Evolutionary conservation across 2,888 invertebrate genomes (phyloP).

Genomic region (Macrosoma leucophasiata): DNA sequence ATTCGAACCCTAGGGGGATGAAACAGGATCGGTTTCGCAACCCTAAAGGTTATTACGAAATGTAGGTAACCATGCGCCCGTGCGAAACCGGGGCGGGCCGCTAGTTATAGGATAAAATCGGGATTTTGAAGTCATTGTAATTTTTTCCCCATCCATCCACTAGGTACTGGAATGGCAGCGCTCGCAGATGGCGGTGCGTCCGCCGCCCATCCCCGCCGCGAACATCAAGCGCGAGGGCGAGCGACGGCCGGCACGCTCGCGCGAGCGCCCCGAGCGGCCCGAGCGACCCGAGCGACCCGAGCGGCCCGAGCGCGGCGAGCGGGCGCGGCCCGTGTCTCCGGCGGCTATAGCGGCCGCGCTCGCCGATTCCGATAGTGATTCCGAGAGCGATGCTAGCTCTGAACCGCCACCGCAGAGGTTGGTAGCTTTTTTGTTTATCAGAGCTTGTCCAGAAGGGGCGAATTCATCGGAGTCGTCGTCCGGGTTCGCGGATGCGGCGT

Average conservation of each 20-base stretch:
- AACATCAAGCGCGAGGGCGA: slow-evolving; percentile 36
- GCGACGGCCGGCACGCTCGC: slow-evolving; percentile 57
- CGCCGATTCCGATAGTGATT: slow-evolving; percentile 44
- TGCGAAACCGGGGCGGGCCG: no score
- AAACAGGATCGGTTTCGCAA: no score
- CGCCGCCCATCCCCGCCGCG: slow-evolving; percentile 66
- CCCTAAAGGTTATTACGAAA: no score
- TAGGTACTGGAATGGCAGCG: slow-evolving; percentile 74
- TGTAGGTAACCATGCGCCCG: no score
- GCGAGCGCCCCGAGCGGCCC: slow-evolving; percentile 81
- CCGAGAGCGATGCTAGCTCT: slow-evolving; percentile 41
- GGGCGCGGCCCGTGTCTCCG: slow-evolving; percentile 50
- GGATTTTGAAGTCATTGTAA: no score
- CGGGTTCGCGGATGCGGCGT: no score
- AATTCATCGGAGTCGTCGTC: no score
- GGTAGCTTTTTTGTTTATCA: not conserved
- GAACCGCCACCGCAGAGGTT: slow-evolving; percentile 35
- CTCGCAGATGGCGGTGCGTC: slow-evolving; percentile 57
- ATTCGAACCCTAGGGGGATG: no score
- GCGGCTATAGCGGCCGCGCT: slow-evolving; percentile 51
- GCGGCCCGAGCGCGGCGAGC: slow-evolving; percentile 55
- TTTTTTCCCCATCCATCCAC: not conserved
- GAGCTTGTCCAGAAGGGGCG: no score
- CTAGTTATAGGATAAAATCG: no score
- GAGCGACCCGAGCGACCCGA: no score